Evolutionary conservation across 2,797 vertebrate genomes (phyloP).

Genomic region (Odontamblyopus rebecca): DNA sequence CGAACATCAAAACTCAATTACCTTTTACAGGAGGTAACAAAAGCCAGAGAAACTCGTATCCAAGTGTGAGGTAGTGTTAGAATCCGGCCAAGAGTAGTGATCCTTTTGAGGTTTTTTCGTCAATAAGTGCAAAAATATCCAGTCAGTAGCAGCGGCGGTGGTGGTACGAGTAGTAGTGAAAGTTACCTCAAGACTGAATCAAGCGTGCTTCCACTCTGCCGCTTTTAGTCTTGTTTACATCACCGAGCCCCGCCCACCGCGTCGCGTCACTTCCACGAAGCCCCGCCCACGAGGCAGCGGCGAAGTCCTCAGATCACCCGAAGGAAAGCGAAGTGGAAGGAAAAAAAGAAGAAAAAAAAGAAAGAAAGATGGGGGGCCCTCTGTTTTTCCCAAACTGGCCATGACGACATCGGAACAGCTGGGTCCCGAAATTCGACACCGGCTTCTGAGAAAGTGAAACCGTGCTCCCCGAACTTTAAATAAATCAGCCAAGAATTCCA

Average conservation of each 20-base stretch:
- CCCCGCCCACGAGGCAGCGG: conserved; percentile 43
- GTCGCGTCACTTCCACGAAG: background rate
- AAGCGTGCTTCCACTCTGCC: background rate
- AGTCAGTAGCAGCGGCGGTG: conserved; percentile 16
- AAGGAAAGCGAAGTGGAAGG: background rate
- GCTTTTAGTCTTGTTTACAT: conserved; percentile 76
- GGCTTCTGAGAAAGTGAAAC: conserved; percentile 12
- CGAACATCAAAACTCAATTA: background rate
- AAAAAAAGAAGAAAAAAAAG: background rate
- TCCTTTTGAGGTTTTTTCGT: conserved; percentile 19
- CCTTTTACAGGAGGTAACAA: conserved; percentile 7
- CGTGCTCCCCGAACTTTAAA: conserved; percentile 11
- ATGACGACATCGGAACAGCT: conserved; percentile 71
- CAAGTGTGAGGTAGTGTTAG: conserved; percentile 9
- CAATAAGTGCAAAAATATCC: conserved; percentile 17
- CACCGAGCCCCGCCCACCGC: conserved; percentile 37
- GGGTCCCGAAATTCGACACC: conserved; percentile 40
- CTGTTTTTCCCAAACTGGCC: background rate
- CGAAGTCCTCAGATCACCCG: conserved; percentile 11
- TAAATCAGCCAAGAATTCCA: background rate
- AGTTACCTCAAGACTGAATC: conserved; percentile 45
- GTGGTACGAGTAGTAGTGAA: conserved; percentile 42
- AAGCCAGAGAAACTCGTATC: background rate
- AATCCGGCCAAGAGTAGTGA: conserved; percentile 20
- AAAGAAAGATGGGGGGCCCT: background rate